phyloP scores from a whole-genome alignment of 2,113 vertebrate genomes.

The Ploceus nigricollis region DNA sequence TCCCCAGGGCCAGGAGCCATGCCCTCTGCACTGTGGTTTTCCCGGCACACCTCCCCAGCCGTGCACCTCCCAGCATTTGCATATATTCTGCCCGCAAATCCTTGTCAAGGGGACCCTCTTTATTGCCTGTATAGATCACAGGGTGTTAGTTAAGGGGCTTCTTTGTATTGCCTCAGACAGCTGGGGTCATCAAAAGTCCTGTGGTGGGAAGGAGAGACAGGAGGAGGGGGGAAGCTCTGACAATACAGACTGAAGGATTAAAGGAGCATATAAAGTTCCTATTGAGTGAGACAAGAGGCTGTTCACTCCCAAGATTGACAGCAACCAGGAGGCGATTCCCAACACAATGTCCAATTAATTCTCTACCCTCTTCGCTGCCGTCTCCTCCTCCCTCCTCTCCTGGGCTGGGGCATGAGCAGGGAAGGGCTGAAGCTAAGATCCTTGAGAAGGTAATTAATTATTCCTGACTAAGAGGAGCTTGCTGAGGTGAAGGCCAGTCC shows the following conservation, averaged over 20 bases:
- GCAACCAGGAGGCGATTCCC: constrained; percentile 68
- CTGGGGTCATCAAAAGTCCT: constrained; percentile 69
- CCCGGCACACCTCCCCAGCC: constrained; percentile 16
- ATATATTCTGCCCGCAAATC: constrained; percentile 57
- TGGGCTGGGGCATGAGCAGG: constrained; percentile 57
- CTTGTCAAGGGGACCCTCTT: constrained; percentile 63
- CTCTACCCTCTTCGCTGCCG: constrained; percentile 56
- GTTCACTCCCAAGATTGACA: constrained; percentile 69
- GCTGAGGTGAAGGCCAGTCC: background rate
- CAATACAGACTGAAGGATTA: constrained; percentile 69
- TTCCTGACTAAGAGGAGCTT: constrained; percentile 42
- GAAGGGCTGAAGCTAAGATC: constrained; percentile 57
- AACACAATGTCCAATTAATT: constrained; percentile 73
- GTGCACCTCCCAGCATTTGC: constrained; percentile 32
- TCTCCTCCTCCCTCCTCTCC: constrained; percentile 56
- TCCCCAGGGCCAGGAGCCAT: background rate
- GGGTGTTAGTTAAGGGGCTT: constrained; percentile 65
- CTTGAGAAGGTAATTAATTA: constrained; percentile 67
- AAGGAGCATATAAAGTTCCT: constrained; percentile 70
- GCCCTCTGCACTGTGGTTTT: rapidly evolving
- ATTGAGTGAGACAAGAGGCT: constrained; percentile 73
- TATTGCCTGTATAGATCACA: constrained; percentile 67
- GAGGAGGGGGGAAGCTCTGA: constrained; percentile 64
- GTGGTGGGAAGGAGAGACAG: constrained; percentile 60
- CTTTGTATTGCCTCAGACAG: constrained; percentile 66